Conservation (phyloP, 2,888 invertebrate genomes). For the Rhingia campestris region DNA sequence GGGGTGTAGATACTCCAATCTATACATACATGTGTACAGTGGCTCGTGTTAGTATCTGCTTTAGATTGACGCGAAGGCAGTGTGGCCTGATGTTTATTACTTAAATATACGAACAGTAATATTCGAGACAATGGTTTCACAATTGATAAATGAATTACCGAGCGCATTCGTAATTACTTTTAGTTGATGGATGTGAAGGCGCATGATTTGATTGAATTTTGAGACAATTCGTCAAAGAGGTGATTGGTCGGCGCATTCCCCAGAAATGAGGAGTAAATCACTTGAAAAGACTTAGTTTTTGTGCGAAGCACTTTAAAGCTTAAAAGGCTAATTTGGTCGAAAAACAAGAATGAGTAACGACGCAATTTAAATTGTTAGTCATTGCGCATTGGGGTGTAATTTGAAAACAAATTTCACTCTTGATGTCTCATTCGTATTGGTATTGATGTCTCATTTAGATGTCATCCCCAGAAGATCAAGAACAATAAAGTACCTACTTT, state of each 20-base stretch:
- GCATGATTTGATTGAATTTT: slow-evolving; percentile 14
- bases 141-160: slow-evolving; percentile 6
- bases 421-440: no score
- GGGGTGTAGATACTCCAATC: no score
- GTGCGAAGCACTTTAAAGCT: no score
- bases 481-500: no score
- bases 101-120: neutral
- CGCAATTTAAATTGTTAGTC: no score
- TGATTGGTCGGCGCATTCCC: neutral
- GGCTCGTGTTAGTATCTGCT: neutral
- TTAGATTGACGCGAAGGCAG: neutral
- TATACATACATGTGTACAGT: neutral
- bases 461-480: no score
- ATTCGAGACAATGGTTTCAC: neutral
- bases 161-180: neutral
- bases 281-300: neutral
- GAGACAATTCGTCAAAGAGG: neutral
- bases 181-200: slow-evolving; percentile 18
- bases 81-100: slow-evolving; percentile 51
- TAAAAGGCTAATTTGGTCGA: no score
- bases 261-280: neutral
- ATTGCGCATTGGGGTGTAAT: no score
- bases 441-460: no score
- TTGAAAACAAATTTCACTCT: no score
- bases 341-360: no score